phyloP scores from a whole-genome alignment of 1,140 invertebrate genomes.

The Arctopsyche grandis region DNA sequence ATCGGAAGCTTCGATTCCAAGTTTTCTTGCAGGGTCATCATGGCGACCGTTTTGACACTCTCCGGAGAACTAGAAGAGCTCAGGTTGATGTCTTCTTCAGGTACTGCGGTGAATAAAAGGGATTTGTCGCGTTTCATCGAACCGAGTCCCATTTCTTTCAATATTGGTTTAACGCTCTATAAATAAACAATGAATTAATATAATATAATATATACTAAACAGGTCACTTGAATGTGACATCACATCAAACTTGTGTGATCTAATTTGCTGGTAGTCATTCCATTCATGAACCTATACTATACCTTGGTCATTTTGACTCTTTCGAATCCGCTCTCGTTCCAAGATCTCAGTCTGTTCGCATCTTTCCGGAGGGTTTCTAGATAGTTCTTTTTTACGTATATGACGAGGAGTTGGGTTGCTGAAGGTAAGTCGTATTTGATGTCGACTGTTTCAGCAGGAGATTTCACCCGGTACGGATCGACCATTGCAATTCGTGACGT shows the following conservation, averaged over 20 bases:
- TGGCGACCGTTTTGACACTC: constrained; percentile 55
- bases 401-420: constrained; percentile 80
- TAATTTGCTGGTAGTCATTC: background rate
- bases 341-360: constrained; percentile 55
- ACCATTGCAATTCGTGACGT: constrained; percentile 82
- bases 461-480: constrained; percentile 83
- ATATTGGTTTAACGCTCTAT: constrained; percentile 46
- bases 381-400: constrained; percentile 75
- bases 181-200: too few species aligned
- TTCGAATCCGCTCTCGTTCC: constrained; percentile 49
- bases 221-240: background rate
- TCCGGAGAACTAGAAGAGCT: constrained; percentile 57
- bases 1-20: constrained; percentile 56
- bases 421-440: constrained; percentile 77
- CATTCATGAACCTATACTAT: too few species aligned
- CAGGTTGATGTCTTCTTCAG: constrained; percentile 73
- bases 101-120: constrained; percentile 79
- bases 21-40: constrained; percentile 58
- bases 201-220: background rate
- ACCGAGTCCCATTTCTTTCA: constrained; percentile 59
- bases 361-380: constrained; percentile 67
- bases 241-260: background rate
- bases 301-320: constrained; percentile 48
- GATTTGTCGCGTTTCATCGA: constrained; percentile 80
- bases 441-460: constrained; percentile 74